These are phyloP conservation scores for Anabacerthia variegaticeps DNA, from an alignment of 2,797 vertebrate species.

Conservation along the genomic window DNA sequence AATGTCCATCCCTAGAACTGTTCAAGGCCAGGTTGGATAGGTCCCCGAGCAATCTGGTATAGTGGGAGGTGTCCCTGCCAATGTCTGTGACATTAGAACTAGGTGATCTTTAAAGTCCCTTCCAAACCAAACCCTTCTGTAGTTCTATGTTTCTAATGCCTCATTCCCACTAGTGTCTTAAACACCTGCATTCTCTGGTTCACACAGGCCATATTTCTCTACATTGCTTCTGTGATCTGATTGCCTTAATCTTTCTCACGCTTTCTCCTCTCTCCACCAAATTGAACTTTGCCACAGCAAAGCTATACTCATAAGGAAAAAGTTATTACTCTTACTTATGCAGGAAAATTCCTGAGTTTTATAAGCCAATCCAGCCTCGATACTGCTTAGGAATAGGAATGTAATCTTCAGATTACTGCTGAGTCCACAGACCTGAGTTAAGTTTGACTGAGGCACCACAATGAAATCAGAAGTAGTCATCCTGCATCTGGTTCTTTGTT, in stretches of 20 bases:
- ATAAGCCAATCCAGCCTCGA: background rate
- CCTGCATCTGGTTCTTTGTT: background rate
- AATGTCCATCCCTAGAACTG: background rate
- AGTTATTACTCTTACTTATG: background rate
- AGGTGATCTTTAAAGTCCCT: background rate
- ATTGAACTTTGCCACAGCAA: background rate
- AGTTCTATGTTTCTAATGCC: background rate
- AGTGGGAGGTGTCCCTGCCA: background rate
- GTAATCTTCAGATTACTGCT: background rate
- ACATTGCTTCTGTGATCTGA: background rate
- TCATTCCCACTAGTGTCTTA: background rate
- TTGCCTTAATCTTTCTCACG: background rate
- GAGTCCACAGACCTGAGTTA: background rate
- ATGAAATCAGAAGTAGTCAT: background rate
- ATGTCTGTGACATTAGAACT: background rate
- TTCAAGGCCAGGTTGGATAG: background rate
- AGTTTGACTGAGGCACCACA: background rate
- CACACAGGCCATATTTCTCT: background rate
- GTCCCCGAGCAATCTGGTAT: background rate
- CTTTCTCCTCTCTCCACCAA: background rate
- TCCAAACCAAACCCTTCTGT: background rate
- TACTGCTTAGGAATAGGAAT: background rate
- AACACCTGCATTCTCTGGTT: background rate
- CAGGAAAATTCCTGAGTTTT: background rate
- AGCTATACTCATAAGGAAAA: background rate